Percentiles rank a stretch among this genome's conserved stretches.
Evolutionary conservation across 2,113 vertebrate genomes (phyloP).

Genomic region (Microtus richardsoni): DNA sequence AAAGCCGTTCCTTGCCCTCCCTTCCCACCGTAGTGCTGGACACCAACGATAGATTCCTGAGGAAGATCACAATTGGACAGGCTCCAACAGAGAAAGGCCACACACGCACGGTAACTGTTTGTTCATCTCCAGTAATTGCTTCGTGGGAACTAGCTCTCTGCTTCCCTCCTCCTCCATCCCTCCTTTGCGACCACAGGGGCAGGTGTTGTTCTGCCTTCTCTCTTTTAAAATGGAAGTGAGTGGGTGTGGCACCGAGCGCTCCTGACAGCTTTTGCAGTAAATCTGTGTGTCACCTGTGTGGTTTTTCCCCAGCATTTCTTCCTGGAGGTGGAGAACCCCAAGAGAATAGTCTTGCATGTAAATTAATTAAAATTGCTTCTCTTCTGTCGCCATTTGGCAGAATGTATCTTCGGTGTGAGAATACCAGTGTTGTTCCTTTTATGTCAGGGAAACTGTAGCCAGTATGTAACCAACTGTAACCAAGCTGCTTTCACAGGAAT

Average conservation of each 20-base stretch:
- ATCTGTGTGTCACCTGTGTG: constrained; percentile 69
- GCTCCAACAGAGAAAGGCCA: constrained; percentile 95
- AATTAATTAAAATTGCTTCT: constrained; percentile 46
- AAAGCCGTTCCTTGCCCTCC: constrained; percentile 27
- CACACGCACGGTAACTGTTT: constrained; percentile 89
- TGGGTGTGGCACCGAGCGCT: constrained; percentile 49
- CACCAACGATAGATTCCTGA: constrained; percentile 97
- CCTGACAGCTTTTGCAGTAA: constrained; percentile 69
- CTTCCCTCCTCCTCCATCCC: constrained; percentile 20
- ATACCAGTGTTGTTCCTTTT: not conserved
- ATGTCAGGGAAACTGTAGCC: not conserved
- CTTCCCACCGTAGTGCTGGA: constrained; percentile 90
- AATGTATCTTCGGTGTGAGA: not conserved
- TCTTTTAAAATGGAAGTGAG: constrained; percentile 75
- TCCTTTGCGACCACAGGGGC: constrained; percentile 10
- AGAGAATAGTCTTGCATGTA: constrained; percentile 40
- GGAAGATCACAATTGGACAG: constrained; percentile 97
- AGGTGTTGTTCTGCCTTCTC: constrained; percentile 69
- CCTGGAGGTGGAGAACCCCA: constrained; percentile 64
- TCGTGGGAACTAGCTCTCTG: not conserved
- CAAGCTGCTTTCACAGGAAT: not conserved
- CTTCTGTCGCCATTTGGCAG: not conserved
- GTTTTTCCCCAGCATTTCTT: constrained; percentile 41
- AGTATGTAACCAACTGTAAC: not conserved
- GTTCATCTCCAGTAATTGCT: not conserved